phyloP scores from a whole-genome alignment of 1,140 invertebrate species.

The Periplaneta americana region DNA sequence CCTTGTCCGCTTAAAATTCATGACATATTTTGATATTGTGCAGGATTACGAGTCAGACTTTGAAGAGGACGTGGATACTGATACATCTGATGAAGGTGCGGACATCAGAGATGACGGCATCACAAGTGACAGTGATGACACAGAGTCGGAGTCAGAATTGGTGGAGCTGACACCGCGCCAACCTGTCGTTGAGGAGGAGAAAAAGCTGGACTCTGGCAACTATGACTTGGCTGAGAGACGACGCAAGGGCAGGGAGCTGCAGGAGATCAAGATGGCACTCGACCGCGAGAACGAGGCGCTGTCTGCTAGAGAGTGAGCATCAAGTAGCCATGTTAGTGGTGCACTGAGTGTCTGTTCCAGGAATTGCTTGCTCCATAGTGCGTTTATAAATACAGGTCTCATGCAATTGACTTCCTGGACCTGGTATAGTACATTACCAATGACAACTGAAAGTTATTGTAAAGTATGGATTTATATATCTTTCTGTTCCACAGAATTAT shows the following conservation, averaged over 20 bases:
- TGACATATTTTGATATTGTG: too few species aligned
- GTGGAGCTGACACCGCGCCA: slow-evolving; percentile 8
- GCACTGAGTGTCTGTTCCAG: too few species aligned
- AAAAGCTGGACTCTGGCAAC: slow-evolving; percentile 60
- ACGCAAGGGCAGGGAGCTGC: slow-evolving; percentile 20
- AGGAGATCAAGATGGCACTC: slow-evolving; percentile 13
- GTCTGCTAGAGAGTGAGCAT: background rate
- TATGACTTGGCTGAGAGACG: slow-evolving; percentile 50
- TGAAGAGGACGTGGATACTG: slow-evolving; percentile 41
- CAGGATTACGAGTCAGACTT: slow-evolving; percentile 52
- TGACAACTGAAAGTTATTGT: too few species aligned
- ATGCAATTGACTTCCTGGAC: too few species aligned
- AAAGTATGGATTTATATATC: too few species aligned
- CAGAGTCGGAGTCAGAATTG: slow-evolving; percentile 13
- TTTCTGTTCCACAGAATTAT: too few species aligned
- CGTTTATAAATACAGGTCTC: too few species aligned
- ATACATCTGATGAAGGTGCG: slow-evolving; percentile 30
- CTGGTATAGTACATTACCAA: too few species aligned
- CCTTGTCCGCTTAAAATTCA: too few species aligned
- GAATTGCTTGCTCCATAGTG: too few species aligned
- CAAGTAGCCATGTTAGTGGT: too few species aligned
- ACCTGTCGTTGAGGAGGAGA: slow-evolving; percentile 45
- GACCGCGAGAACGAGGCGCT: slow-evolving; percentile 20
- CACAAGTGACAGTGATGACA: slow-evolving; percentile 12
- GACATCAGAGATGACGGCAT: slow-evolving; percentile 3